Conservation (phyloP, 2,797 vertebrate species). For the Oceanodroma leucorhoa region DNA sequence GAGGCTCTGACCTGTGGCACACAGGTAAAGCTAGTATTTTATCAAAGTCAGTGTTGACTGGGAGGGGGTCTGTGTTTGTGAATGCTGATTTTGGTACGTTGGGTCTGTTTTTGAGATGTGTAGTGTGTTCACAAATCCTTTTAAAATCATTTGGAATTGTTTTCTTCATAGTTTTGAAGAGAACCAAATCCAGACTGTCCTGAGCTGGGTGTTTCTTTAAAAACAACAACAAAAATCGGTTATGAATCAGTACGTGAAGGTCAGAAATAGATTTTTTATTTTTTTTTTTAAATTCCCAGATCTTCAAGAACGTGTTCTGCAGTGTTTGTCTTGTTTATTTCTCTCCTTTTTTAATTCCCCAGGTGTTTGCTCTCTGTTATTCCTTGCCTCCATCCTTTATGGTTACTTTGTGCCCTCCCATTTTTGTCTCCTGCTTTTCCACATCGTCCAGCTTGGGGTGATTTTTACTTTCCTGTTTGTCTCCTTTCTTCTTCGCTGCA, state of each 20-base stretch:
- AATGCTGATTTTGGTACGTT: not conserved
- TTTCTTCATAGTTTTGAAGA: not conserved
- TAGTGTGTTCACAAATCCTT: not conserved
- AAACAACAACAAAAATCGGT: not conserved
- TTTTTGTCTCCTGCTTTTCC: not conserved
- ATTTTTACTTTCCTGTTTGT: not conserved
- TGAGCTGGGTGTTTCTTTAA: not conserved
- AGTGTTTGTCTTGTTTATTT: not conserved
- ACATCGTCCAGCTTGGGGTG: not conserved
- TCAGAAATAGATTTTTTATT: not conserved
- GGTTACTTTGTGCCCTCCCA: not conserved
- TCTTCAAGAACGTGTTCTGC: not conserved
- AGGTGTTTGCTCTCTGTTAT: not conserved
- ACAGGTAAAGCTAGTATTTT: not conserved
- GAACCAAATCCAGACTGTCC: not conserved
- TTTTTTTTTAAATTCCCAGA: not conserved
- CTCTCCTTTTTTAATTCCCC: not conserved
- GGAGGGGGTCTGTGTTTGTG: not conserved
- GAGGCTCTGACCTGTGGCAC: not conserved
- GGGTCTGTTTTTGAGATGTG: not conserved
- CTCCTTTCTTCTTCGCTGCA: not conserved
- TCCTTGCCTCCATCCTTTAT: not conserved
- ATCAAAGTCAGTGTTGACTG: not conserved
- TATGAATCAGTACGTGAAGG: rapidly evolving
- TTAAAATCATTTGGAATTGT: not conserved